Percentiles rank a stretch among this genome's conserved stretches.
These are phyloP conservation scores for Mionectes olivaceus DNA, from an alignment of 2,797 vertebrate genomes.

Conservation along the genomic window DNA sequence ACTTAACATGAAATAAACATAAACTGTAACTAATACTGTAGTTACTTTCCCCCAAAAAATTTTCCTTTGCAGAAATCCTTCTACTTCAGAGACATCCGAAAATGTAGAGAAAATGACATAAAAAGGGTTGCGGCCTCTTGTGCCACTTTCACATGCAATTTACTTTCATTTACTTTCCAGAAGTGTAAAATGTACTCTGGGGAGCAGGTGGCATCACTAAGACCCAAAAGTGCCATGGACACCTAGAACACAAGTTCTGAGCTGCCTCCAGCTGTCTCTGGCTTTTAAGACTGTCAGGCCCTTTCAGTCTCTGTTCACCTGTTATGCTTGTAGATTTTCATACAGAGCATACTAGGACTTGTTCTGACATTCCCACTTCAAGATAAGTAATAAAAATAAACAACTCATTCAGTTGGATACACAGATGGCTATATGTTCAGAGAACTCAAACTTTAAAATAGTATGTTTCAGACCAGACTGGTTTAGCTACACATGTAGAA, in stretches of 20 bases:
- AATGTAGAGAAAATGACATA: neutral
- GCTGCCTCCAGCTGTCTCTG: neutral
- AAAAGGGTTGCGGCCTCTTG: neutral
- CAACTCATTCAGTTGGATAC: neutral
- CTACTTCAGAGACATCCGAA: neutral
- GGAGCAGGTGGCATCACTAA: neutral
- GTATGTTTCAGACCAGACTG: neutral
- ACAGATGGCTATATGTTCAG: neutral
- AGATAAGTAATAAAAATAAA: constrained; percentile 10
- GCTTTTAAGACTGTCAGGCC: neutral
- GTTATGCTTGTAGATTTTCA: neutral
- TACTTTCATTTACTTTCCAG: neutral
- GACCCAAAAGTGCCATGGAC: neutral
- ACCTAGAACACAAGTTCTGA: neutral
- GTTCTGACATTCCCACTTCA: neutral
- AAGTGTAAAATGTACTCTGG: neutral
- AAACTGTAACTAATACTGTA: neutral
- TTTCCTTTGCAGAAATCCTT: neutral
- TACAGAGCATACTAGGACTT: neutral
- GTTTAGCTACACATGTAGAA: neutral
- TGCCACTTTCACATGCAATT: neutral
- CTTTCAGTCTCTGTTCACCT: neutral
- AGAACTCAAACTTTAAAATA: neutral
- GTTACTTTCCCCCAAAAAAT: neutral
- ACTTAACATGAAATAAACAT: neutral